Conservation (phyloP, 2,888 invertebrate species). For the Carpatolechia fugitivella region DNA sequence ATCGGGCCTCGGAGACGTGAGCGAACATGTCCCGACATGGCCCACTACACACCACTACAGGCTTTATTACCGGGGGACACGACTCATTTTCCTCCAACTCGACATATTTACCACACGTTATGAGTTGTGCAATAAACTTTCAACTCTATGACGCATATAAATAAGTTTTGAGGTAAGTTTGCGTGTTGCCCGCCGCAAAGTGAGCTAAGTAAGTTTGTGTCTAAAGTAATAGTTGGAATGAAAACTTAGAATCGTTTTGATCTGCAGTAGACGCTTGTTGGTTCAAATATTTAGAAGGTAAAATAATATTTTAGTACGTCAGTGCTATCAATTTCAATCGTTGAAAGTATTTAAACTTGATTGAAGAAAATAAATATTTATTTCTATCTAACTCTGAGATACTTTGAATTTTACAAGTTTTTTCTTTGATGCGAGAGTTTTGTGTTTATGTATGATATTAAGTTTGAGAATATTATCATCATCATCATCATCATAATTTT, state of each 20-base stretch:
- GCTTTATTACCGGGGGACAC: neutral
- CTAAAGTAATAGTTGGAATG: slow-evolving; percentile 7
- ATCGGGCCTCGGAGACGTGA: slow-evolving; percentile 5
- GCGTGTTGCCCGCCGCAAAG: slow-evolving; percentile 5
- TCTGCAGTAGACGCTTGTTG: neutral
- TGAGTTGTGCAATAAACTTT: slow-evolving; percentile 8
- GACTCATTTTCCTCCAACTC: neutral
- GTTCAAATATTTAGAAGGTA: neutral
- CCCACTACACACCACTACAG: neutral
- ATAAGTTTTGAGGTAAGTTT: slow-evolving; percentile 3
- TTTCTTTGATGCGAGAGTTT: too few relatives aligned
- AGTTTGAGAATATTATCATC: too few relatives aligned
- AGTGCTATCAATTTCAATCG: neutral
- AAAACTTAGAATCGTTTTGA: slow-evolving; percentile 10
- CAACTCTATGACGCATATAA: slow-evolving; percentile 3
- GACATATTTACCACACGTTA: neutral
- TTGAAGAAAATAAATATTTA: too few relatives aligned
- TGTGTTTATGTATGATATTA: too few relatives aligned
- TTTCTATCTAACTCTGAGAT: too few relatives aligned
- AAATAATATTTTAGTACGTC: neutral
- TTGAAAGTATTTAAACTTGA: neutral
- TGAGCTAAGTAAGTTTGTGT: slow-evolving; percentile 9
- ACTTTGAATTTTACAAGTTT: too few relatives aligned
- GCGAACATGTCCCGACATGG: neutral
- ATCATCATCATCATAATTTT: too few relatives aligned